Evolutionary conservation across 2,797 vertebrate genomes (phyloP).

Genomic region (Helarctos malayanus): DNA sequence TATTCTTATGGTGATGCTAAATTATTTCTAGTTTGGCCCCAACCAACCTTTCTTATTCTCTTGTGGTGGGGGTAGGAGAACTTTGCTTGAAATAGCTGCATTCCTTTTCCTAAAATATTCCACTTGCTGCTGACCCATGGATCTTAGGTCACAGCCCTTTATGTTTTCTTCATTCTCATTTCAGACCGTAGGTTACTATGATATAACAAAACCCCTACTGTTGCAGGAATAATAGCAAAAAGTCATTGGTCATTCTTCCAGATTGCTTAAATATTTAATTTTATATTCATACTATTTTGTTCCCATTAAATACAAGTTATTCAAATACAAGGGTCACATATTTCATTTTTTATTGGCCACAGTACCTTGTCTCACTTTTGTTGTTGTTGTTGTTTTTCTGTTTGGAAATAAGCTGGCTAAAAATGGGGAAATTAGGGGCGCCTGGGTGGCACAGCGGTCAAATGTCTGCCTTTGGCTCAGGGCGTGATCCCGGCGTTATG

Average conservation of each 20-base stretch:
- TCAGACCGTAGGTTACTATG: not conserved
- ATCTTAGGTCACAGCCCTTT: not conserved
- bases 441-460: no score
- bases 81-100: not conserved
- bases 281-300: not conserved
- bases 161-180: not conserved
- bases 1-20: not conserved
- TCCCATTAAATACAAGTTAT: not conserved
- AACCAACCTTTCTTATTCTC: not conserved
- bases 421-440: not conserved
- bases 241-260: not conserved
- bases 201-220: not conserved
- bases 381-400: not conserved
- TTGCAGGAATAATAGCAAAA: not conserved
- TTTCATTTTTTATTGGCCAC: not conserved
- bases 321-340: not conserved
- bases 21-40: not conserved
- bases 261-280: constrained; percentile 15
- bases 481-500: no score
- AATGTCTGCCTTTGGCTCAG: no score
- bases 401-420: not conserved
- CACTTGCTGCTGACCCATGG: not conserved
- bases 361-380: not conserved
- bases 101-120: not conserved
- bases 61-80: not conserved